Percentiles rank a stretch among this genome's conserved stretches.
Evolutionary conservation across 2,113 vertebrate species (phyloP).

Genomic region (Burhinus oedicnemus): DNA sequence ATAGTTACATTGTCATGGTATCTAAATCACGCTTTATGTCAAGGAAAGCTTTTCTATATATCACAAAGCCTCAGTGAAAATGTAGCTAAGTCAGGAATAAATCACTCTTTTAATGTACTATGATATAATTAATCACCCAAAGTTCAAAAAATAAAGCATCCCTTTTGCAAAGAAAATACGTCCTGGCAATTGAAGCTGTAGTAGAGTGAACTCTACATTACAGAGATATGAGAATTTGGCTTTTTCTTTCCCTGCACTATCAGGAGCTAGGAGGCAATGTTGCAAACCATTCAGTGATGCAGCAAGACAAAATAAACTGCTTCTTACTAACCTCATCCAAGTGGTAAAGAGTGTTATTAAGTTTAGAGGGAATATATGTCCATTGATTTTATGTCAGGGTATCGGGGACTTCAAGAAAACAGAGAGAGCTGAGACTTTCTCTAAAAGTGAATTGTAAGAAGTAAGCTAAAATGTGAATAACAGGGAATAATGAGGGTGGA

Average conservation of each 20-base stretch:
- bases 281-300: background rate
- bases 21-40: constrained; percentile 32
- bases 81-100: constrained; percentile 24
- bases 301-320: background rate
- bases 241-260: background rate
- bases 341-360: background rate
- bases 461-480: background rate
- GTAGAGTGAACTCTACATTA: background rate
- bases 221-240: background rate
- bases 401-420: background rate
- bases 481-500: background rate
- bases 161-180: background rate
- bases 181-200: background rate
- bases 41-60: constrained; percentile 46
- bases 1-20: background rate
- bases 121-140: constrained; percentile 53
- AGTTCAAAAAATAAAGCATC: background rate
- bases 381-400: background rate
- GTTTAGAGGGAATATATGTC: background rate
- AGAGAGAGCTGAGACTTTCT: background rate
- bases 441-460: background rate
- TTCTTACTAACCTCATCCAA: background rate
- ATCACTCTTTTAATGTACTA: background rate
- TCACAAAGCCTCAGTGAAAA: constrained; percentile 38
- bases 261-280: background rate